phyloP scores from a whole-genome alignment of 2,113 vertebrate species.

The Callocephalon fimbriatum region DNA sequence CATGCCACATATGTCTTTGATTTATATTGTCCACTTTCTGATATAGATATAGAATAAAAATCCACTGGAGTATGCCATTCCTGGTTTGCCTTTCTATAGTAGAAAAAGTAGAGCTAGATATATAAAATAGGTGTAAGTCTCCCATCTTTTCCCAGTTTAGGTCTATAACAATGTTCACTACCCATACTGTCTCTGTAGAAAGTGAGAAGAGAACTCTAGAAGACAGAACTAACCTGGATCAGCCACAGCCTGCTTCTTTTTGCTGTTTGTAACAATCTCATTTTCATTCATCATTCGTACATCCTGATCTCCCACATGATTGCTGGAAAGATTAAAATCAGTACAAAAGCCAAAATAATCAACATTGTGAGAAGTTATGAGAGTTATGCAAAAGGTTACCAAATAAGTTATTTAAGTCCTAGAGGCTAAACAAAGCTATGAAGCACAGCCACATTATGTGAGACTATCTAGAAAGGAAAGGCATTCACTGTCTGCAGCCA shows the following conservation, averaged over 20 bases:
- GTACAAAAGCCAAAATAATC: slow-evolving; percentile 1
- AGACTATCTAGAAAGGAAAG: neutral
- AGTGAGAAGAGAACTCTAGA: neutral
- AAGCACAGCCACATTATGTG: neutral
- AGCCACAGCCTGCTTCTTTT: slow-evolving; percentile 81
- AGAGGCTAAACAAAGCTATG: neutral
- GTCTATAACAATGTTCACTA: neutral
- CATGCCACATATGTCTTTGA: neutral
- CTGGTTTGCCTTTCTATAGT: neutral
- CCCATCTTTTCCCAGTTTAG: neutral
- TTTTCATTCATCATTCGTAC: slow-evolving; percentile 96
- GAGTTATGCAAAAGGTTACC: neutral
- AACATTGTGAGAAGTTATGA: neutral
- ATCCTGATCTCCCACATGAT: slow-evolving; percentile 91
- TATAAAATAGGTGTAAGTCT: neutral
- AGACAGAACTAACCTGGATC: slow-evolving; percentile 84
- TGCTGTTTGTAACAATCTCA: slow-evolving; percentile 84
- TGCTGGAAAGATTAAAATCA: slow-evolving; percentile 74
- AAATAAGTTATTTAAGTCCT: neutral
- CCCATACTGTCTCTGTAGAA: neutral
- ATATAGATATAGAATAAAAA: neutral
- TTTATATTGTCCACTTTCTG: neutral
- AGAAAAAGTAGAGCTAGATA: neutral
- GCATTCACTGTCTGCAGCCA: neutral
- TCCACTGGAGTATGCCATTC: neutral